Evolutionary conservation across 2,797 vertebrate genomes (phyloP).

Genomic region (Oryzias sinensis): DNA sequence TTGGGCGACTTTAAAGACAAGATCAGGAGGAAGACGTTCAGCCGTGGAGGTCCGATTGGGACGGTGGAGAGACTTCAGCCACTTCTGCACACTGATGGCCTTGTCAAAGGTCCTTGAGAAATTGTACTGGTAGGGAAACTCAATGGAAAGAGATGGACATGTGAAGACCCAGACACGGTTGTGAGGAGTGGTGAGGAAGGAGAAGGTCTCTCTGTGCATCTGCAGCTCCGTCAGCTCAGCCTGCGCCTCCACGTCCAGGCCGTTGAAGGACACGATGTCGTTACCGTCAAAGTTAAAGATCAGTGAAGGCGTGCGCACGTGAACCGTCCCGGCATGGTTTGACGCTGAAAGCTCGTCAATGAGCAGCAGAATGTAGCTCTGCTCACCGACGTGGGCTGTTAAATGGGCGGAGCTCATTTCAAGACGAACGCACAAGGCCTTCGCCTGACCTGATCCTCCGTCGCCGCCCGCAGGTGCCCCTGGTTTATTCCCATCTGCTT

Average conservation of each 20-base stretch:
- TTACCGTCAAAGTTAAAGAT: constrained; percentile 90
- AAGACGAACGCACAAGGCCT: constrained; percentile 75
- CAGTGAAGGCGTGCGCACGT: constrained; percentile 80
- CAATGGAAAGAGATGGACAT: constrained; percentile 81
- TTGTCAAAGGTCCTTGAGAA: constrained; percentile 92
- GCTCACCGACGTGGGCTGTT: constrained; percentile 83
- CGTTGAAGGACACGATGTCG: constrained; percentile 87
- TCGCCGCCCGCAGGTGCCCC: constrained; percentile 10
- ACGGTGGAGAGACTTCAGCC: constrained; percentile 90
- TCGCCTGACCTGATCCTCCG: constrained; percentile 32
- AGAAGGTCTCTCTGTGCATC: constrained; percentile 83
- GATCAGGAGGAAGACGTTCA: constrained; percentile 83
- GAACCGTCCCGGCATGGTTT: constrained; percentile 73
- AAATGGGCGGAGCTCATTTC: constrained; percentile 82
- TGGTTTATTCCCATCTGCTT: constrained; percentile 14
- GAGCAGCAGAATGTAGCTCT: constrained; percentile 85
- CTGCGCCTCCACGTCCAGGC: constrained; percentile 81
- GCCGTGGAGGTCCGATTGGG: constrained; percentile 8
- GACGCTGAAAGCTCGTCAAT: constrained; percentile 79
- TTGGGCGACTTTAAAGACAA: constrained; percentile 86
- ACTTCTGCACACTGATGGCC: constrained; percentile 91
- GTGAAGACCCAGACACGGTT: constrained; percentile 88
- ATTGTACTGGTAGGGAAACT: constrained; percentile 97
- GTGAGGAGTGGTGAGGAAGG: constrained; percentile 78
- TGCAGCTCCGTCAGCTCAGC: constrained; percentile 84